Percentiles rank a stretch among this genome's conserved stretches.
These are phyloP conservation scores for Penaeus indicus DNA, from an alignment of 1,140 invertebrate species.

Conservation along the genomic window DNA sequence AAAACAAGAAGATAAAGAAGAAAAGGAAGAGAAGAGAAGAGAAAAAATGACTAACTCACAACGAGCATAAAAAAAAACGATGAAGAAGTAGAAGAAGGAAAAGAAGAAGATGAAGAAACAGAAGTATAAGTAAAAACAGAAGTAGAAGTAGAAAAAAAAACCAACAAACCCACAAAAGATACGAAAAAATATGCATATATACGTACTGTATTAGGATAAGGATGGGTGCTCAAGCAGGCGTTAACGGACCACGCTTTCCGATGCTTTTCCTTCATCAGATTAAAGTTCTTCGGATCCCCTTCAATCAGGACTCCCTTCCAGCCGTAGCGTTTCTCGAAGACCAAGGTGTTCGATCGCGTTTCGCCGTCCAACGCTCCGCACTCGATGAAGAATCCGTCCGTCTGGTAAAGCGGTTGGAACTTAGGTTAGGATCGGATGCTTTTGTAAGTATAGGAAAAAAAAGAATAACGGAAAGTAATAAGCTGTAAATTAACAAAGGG, in stretches of 20 bases:
- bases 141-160: neutral
- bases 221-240: conserved; percentile 66
- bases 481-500: neutral
- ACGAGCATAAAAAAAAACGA: neutral
- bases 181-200: neutral
- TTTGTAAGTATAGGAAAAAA: neutral
- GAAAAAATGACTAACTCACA: neutral
- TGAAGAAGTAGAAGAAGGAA: neutral
- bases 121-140: neutral
- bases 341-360: conserved; percentile 68
- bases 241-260: conserved; percentile 67
- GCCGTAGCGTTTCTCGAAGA: conserved; percentile 67
- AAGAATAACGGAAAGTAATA: neutral
- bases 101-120: neutral
- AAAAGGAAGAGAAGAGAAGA: neutral
- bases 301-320: conserved; percentile 70
- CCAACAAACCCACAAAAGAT: neutral
- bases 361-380: conserved; percentile 73
- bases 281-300: conserved; percentile 67
- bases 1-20: neutral
- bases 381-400: conserved; percentile 71
- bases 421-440: neutral
- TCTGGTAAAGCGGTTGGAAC: conserved; percentile 67
- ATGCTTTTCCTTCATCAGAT: conserved; percentile 67
- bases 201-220: conserved; percentile 64